Percentiles rank a stretch among this genome's conserved stretches.
Evolutionary conservation across 2,888 invertebrate species (phyloP).

Genomic region (Cyclophora albipunctata): DNA sequence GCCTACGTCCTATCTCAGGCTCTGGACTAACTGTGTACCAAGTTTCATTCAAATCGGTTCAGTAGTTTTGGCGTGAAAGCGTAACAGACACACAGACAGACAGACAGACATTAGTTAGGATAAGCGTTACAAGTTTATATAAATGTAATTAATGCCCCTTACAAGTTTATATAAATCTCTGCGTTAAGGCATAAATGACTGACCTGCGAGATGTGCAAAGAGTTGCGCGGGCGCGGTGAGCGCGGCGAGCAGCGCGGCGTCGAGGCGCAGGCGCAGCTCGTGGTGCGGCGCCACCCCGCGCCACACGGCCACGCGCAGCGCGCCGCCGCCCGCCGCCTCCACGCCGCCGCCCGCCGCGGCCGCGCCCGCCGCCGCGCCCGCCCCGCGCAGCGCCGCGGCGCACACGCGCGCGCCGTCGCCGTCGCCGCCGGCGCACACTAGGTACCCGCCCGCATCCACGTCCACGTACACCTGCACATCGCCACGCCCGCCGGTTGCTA

Average conservation of each 20-base stretch:
- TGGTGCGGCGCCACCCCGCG: conserved; percentile 75
- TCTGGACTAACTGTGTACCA: too few species aligned
- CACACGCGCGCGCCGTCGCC: conserved; percentile 36
- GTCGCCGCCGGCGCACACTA: conserved; percentile 16
- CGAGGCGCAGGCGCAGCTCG: conserved; percentile 88
- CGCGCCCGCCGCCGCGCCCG: conserved; percentile 63
- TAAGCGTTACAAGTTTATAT: too few species aligned
- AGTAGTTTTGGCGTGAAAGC: too few species aligned
- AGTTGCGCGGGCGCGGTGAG: conserved; percentile 81
- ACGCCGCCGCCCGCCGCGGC: conserved; percentile 30
- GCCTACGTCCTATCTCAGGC: too few species aligned
- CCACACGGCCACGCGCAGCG: conserved; percentile 44
- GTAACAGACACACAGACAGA: too few species aligned
- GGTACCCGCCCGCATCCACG: conserved; percentile 30
- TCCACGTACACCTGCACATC: conserved; percentile 38
- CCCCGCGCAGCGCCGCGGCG: conserved; percentile 52
- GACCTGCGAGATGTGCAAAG: conserved; percentile 33
- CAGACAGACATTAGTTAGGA: too few species aligned
- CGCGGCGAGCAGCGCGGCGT: conserved; percentile 82
- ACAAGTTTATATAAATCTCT: too few species aligned
- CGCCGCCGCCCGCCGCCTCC: conserved; percentile 19
- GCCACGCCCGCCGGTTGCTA: background rate
- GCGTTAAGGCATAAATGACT: too few species aligned
- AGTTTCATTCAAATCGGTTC: too few species aligned
- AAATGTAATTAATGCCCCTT: too few species aligned